phyloP scores from a whole-genome alignment of 2,113 vertebrate species.

The Neoarius graeffei region DNA sequence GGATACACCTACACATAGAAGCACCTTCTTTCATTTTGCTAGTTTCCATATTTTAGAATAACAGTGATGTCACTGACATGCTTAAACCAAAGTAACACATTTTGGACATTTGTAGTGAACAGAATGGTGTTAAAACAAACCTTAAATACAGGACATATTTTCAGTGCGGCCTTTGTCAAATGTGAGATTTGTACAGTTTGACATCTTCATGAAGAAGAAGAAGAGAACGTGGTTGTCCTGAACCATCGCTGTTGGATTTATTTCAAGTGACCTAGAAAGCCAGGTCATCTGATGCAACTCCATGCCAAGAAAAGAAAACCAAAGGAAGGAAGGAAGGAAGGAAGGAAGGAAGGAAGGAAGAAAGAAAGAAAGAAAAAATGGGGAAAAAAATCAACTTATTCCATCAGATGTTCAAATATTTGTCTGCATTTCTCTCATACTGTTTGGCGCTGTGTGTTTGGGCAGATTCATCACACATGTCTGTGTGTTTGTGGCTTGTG shows the following conservation, averaged over 20 bases:
- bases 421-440: background rate
- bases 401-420: background rate
- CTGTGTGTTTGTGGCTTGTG: background rate
- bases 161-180: background rate
- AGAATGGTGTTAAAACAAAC: background rate
- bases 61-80: background rate
- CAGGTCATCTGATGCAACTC: background rate
- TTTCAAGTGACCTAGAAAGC: conserved; percentile 6
- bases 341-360: background rate
- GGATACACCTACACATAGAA: background rate
- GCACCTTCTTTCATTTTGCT: background rate
- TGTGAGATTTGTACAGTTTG: background rate
- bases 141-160: background rate
- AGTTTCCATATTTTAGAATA: background rate
- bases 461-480: background rate
- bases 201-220: background rate
- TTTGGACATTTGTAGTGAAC: background rate
- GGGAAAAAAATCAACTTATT: background rate
- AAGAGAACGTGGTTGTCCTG: background rate
- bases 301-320: background rate
- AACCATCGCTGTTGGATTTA: background rate
- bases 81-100: background rate
- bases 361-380: background rate
- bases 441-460: background rate
- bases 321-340: background rate